Evolutionary conservation across 2,113 vertebrate genomes (phyloP).

Genomic region (Spea multiplicata): DNA sequence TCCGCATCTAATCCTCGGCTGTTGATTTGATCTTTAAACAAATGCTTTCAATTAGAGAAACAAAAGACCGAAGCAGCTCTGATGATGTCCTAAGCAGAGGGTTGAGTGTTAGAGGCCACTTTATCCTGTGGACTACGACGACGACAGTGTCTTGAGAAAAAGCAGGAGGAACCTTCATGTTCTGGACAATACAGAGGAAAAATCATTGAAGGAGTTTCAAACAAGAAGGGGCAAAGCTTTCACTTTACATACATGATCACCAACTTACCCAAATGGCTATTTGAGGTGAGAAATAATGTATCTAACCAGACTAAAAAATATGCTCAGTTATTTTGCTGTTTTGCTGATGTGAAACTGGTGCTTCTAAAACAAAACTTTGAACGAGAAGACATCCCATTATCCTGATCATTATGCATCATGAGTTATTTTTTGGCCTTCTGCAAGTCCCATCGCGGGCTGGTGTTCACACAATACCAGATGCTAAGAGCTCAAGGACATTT

Average conservation of each 20-base stretch:
- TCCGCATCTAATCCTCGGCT: conserved; percentile 50
- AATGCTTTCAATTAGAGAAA: conserved; percentile 46
- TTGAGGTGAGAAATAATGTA: conserved; percentile 51
- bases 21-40: conserved; percentile 61
- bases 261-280: conserved; percentile 32
- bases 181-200: conserved; percentile 8
- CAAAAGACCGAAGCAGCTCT: conserved; percentile 31
- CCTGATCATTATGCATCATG: conserved; percentile 66
- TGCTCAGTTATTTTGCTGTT: not conserved
- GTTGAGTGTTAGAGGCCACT: not conserved
- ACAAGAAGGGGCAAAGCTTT: not conserved
- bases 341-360: too few relatives aligned
- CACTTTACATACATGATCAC: not conserved
- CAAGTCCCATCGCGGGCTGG: conserved; percentile 72
- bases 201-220: not conserved
- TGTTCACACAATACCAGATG: conserved; percentile 81
- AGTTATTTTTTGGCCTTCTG: conserved; percentile 89
- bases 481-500: conserved; percentile 78
- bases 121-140: not conserved
- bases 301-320: conserved; percentile 27
- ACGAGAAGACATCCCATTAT: not conserved
- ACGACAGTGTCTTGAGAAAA: not conserved
- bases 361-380: not conserved
- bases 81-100: not conserved
- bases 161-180: not conserved